phyloP scores from a whole-genome alignment of 1,140 invertebrate species.

The Microplitis demolitor region DNA sequence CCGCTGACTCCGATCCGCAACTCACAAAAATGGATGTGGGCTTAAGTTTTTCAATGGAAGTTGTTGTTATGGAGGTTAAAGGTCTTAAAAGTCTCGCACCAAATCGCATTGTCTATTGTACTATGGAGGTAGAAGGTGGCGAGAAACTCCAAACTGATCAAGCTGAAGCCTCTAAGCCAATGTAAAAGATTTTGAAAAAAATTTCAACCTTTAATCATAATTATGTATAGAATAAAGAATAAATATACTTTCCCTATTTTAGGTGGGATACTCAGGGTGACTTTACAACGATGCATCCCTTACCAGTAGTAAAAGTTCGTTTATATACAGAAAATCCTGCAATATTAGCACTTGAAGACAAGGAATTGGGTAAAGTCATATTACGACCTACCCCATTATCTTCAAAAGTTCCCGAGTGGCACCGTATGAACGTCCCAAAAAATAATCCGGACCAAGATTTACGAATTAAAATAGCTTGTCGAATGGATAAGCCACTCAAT shows the following conservation, averaged over 20 bases:
- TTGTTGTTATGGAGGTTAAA: slow-evolving; percentile 97
- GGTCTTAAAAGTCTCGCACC: slow-evolving; percentile 94
- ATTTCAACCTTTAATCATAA: not conserved
- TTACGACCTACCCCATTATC: slow-evolving; percentile 90
- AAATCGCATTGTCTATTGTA: slow-evolving; percentile 99
- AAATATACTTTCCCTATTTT: not conserved
- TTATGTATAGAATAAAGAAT: not conserved
- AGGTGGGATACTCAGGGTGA: slow-evolving; percentile 98
- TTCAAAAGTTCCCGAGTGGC: slow-evolving; percentile 95
- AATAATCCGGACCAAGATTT: slow-evolving; percentile 94
- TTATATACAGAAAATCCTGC: slow-evolving; percentile 97
- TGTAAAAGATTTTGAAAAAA: slow-evolving; percentile 67
- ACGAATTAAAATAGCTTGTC: slow-evolving; percentile 95
- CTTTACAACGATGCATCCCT: slow-evolving; percentile 95
- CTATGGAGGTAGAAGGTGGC: slow-evolving; percentile 98
- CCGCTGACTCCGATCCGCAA: slow-evolving; percentile 88
- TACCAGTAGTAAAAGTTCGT: slow-evolving; percentile 96
- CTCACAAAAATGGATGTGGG: slow-evolving; percentile 97
- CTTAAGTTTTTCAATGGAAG: slow-evolving; percentile 94
- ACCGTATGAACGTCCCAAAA: slow-evolving; percentile 94
- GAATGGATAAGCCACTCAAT: slow-evolving; percentile 98
- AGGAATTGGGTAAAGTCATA: slow-evolving; percentile 95
- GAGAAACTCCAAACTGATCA: slow-evolving; percentile 99
- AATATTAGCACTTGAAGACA: slow-evolving; percentile 97
- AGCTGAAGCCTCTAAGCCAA: slow-evolving; percentile 97